phyloP scores from a whole-genome alignment of 2,113 vertebrate genomes.

The Acrocephalus kingi region DNA sequence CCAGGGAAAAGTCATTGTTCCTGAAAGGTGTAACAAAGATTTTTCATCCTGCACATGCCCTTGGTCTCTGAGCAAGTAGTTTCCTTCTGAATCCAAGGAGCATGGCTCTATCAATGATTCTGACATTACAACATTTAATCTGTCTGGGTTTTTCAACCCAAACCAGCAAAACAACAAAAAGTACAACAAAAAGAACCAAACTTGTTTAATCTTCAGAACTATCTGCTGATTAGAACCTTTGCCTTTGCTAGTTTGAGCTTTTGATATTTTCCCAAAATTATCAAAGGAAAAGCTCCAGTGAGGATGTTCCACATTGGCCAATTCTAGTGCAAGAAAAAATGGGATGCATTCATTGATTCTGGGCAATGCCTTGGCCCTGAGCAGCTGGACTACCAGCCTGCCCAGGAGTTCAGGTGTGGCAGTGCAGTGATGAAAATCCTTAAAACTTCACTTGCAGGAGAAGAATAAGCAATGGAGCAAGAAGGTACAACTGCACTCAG shows the following conservation, averaged over 20 bases:
- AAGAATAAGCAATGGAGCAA: background rate
- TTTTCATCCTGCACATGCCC: background rate
- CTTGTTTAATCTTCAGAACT: background rate
- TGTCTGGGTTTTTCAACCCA: background rate
- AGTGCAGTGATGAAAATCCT: background rate
- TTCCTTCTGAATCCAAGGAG: background rate
- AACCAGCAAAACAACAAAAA: background rate
- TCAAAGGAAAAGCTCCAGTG: background rate
- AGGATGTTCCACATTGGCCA: background rate
- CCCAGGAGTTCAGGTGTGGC: background rate
- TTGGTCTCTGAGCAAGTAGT: background rate
- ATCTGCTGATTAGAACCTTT: background rate
- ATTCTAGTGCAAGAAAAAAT: background rate
- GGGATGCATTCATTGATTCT: background rate
- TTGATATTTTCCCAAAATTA: background rate
- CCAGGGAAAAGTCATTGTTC: background rate
- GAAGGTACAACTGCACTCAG: background rate
- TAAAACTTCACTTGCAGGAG: background rate
- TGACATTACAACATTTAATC: background rate
- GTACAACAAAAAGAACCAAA: background rate
- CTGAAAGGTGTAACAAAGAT: background rate
- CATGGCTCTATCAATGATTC: background rate
- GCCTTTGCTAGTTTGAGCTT: background rate
- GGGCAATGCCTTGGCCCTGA: background rate
- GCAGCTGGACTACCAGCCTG: background rate